Percentiles rank a stretch among this genome's conserved stretches.
Conservation (phyloP, 2,797 vertebrate genomes). For the Salmo trutta region DNA sequence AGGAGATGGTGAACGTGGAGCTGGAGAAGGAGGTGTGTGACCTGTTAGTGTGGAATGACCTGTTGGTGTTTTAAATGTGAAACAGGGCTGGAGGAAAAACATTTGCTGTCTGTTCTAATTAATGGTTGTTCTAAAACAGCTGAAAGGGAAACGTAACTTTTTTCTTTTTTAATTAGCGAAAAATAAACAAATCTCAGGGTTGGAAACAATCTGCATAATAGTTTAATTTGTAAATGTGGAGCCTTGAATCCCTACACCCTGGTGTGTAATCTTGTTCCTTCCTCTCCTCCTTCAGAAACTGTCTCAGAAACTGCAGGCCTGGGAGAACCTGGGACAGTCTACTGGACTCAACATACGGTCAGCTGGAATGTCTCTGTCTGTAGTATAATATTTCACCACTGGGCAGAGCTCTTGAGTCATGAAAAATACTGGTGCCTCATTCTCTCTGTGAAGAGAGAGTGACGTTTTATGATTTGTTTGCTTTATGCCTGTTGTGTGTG, state of each 20-base stretch:
- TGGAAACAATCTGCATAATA: no score
- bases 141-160: no score
- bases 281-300: slow-evolving; percentile 73
- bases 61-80: not conserved
- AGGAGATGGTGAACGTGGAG: slow-evolving; percentile 82
- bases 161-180: no score
- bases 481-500: slow-evolving; percentile 8
- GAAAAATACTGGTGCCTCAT: slow-evolving; percentile 28
- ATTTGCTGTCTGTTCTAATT: no score
- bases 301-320: slow-evolving; percentile 81
- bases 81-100: no score
- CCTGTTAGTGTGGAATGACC: no score
- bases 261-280: not conserved
- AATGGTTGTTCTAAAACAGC: no score
- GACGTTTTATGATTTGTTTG: slow-evolving; percentile 5
- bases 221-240: no score
- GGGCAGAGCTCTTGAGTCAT: slow-evolving; percentile 11
- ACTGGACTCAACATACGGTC: slow-evolving; percentile 91
- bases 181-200: no score
- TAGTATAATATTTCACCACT: not conserved
- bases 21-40: slow-evolving; percentile 89
- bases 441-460: not conserved
- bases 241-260: no score
- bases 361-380: slow-evolving; percentile 28
- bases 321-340: slow-evolving; percentile 87